Percentiles rank a stretch among this genome's conserved stretches.
Conservation (phyloP, 2,888 invertebrate species). For the Agonopterix alstromeriana region DNA sequence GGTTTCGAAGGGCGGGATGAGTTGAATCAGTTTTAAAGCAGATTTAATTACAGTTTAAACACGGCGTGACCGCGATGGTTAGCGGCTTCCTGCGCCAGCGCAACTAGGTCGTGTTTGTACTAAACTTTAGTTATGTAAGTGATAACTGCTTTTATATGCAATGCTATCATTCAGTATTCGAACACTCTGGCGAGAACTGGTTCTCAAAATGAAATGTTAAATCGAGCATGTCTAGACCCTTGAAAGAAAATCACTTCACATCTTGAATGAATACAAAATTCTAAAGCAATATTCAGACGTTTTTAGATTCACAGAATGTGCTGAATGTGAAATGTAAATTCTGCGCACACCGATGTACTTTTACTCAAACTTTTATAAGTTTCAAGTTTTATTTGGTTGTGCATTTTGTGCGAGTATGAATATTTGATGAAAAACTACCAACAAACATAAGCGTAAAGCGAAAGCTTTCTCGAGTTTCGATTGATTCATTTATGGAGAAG, state of each 20-base stretch:
- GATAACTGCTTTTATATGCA: slow-evolving; percentile 33
- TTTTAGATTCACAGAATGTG: neutral
- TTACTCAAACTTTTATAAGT: too few relatives aligned
- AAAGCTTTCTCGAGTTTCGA: too few relatives aligned
- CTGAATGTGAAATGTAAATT: too few relatives aligned
- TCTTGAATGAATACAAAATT: too few relatives aligned
- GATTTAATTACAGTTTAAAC: slow-evolving; percentile 62
- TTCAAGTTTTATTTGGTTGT: too few relatives aligned
- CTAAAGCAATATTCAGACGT: neutral
- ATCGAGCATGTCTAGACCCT: too few relatives aligned
- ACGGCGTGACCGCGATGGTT: slow-evolving; percentile 49
- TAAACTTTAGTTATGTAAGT: slow-evolving; percentile 47
- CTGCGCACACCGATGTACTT: too few relatives aligned
- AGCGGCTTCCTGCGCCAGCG: slow-evolving; percentile 56
- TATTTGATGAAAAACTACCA: neutral
- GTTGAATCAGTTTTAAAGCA: slow-evolving; percentile 46
- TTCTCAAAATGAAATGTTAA: too few relatives aligned
- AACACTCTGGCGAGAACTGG: too few relatives aligned
- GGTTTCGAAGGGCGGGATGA: slow-evolving; percentile 13
- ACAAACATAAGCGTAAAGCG: neutral
- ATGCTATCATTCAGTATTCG: neutral
- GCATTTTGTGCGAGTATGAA: too few relatives aligned
- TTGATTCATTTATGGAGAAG: too few relatives aligned
- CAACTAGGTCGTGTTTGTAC: slow-evolving; percentile 51
- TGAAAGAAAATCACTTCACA: too few relatives aligned